Conservation (phyloP, 1,140 invertebrate genomes). For the Eriocheir sinensis region DNA sequence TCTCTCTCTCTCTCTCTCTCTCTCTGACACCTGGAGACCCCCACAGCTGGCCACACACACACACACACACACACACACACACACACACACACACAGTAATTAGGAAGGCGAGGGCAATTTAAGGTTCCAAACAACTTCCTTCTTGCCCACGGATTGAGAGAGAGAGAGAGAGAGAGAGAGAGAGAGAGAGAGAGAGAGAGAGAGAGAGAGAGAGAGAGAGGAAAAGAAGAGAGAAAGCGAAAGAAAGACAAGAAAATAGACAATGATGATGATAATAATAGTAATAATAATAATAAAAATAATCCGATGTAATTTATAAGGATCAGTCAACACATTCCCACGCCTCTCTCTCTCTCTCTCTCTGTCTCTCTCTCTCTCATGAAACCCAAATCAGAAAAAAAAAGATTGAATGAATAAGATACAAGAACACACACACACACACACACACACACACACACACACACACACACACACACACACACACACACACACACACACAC, state of each 20-base stretch:
- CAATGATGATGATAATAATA: not conserved
- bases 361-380: conserved; percentile 32
- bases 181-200: conserved; percentile 17
- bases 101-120: not conserved
- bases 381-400: too few species aligned
- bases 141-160: not conserved
- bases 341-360: conserved; percentile 48
- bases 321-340: not conserved
- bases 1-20: conserved; percentile 12
- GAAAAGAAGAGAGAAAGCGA: conserved; percentile 43
- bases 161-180: conserved; percentile 8
- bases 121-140: not conserved
- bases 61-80: conserved; percentile 18
- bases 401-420: too few species aligned
- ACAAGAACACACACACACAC: too few species aligned
- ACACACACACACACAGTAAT: conserved; percentile 9
- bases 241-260: conserved; percentile 29
- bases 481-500: not conserved
- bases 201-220: conserved; percentile 56
- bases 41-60: conserved; percentile 27
- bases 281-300: not conserved
- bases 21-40: not conserved
- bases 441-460: too few species aligned
- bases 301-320: not conserved
- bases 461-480: too few species aligned